Evolutionary conservation across 2,888 invertebrate species (phyloP).

Genomic region (Timandra comae): DNA sequence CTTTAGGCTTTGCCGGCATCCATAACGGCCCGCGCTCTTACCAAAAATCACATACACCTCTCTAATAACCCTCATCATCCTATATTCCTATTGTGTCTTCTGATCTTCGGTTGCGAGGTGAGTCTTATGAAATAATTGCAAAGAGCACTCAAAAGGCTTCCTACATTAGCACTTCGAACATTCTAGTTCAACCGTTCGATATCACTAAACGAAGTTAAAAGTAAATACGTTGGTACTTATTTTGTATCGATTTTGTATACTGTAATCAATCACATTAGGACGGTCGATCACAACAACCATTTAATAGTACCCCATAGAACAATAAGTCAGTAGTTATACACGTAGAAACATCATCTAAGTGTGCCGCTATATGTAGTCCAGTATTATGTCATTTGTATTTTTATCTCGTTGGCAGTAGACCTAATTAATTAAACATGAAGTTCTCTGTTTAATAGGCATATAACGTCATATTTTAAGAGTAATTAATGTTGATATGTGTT

Average conservation of each 20-base stretch:
- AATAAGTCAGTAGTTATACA: no score
- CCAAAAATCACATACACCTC: conserved; percentile 16
- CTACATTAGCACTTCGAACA: conserved; percentile 34
- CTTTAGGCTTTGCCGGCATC: conserved; percentile 63
- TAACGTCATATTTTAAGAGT: no score
- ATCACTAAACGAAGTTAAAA: conserved; percentile 34
- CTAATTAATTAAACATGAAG: no score
- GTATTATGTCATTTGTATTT: no score
- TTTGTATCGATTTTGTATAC: conserved; percentile 48
- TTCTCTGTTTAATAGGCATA: no score
- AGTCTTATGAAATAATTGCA: conserved; percentile 27
- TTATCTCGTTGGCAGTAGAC: no score
- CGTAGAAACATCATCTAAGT: no score
- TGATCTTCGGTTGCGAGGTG: conserved; percentile 31
- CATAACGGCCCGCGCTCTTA: conserved; percentile 52
- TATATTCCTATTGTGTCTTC: conserved; percentile 19
- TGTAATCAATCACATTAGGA: conserved; percentile 23
- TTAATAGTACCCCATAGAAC: no score
- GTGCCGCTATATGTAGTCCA: no score
- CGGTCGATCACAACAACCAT: no score
- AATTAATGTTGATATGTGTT: no score
- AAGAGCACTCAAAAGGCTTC: conserved; percentile 47
- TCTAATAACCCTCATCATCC: conserved; percentile 12
- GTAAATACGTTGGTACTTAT: conserved; percentile 39
- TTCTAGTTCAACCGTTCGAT: conserved; percentile 47